Evolutionary conservation across 2,888 invertebrate genomes (phyloP), one percentile per base, ranked within the genome.

Genomic region (Trachelus iudaicus): DNA sequence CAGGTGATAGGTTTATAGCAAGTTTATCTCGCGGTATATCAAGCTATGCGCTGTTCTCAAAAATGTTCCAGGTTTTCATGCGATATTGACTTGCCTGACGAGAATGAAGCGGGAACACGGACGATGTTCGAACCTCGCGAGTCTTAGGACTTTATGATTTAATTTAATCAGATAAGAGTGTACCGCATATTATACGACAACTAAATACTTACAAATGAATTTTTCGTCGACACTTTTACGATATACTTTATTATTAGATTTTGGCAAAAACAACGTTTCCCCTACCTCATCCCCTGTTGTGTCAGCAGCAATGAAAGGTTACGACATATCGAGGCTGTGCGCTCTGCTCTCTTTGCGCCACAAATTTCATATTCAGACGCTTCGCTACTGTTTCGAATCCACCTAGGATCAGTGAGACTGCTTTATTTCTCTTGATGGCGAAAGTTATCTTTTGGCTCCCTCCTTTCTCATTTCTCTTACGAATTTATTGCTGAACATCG

Each of bases 21-120:
- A 71, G 71, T 71, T 78, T 78, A 78, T 78, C 78, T 78, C 74
- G 78, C 71, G 75, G 75, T 78, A 68, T 75, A 78, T 78, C 78
- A 73, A 77, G 69, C 69, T 77, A 75, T 77, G 75, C 37, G 75
- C 35, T 31, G 37, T 12, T 69, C 34, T 34, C 3, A 13, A 71
- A 71, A 71, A 71, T 31, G 6, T 71, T 0, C 13, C 71, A 23
- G 34, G 71, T 33, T 71, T 56, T 56, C 71, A 31, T 71, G 33
- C 71, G 34, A 31, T 71, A 71, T 71, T 12, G 13, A 34, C 71
- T 71, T 2, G 33, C 13, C 6, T 71, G 71, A 71, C 71, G 31
- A 33, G 71, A 31, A 34, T 11, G 31, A 71, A 31, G 11, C 71
- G 1, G 1, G 71, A 69, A 30, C 30, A 12, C 31, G 31, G 71